Base-by-base conservation (phyloP, 1,140 invertebrate species). In the Ectropis grisescens region DNA sequence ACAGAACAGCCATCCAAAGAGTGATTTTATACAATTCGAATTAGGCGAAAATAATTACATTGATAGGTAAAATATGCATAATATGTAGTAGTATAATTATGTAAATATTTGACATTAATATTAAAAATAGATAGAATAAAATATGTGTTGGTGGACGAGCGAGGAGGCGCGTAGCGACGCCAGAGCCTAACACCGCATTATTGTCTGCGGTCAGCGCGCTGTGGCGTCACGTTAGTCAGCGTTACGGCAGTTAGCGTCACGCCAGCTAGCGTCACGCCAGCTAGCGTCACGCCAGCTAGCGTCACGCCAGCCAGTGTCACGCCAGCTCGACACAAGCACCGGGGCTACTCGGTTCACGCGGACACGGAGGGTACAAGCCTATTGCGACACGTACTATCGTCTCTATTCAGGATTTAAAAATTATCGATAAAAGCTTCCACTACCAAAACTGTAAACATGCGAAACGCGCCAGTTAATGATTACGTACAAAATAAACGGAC, bases 31-130 rank as follows among this genome's bases (percentile, higher is more conserved):
- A 80, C 75, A 80, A 74, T 78, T 75, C 62, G 66, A 75, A 78
- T 78, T 81, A 81, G 72, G 70, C 72, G 59, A 81, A 79, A 78
- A 76, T 69, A 74, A 81, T 78, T 67, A 81, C 67, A 76, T 81
- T 74, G 56, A 81, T 78, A 81, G 67, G 58, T 81, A 81, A 78
- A 81, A 81, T 81, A 81, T 74, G 75, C 72, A 48, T 65, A 74
- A 76, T 71, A 41, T 7, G 69, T 69, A 75, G 60, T 78, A 76
- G 56, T 75, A 75, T 71, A 70, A 79, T 80, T 71, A 80, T 60
- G 66, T 75, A 76, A 75, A 81, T 80, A 80, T 80, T 76, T 80
- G 71, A 80, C 72, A 74, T 76, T 75, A 76, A 72, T 80, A 80
- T 80, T 80, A 74, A 80, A 76, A 80, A 78, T 80, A 75, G 70